A percentile compares a stretch with the other conserved stretches of the same genome.
phyloP scores from a whole-genome alignment of 2,888 invertebrate genomes.

The Ctena decussata region DNA sequence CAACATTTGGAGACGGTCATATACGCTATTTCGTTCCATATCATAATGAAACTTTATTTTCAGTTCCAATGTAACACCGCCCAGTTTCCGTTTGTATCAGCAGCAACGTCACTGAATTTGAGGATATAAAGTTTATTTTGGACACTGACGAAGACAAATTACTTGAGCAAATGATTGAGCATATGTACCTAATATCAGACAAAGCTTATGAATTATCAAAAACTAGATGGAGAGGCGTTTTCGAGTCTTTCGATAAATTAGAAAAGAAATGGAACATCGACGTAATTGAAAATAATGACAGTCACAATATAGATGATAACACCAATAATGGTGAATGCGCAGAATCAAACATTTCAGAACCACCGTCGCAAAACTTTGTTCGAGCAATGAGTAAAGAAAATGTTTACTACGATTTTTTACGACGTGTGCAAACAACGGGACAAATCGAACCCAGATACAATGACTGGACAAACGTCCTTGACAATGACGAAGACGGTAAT shows the following conservation, averaged over 20 bases:
- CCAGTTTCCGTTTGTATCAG: neutral
- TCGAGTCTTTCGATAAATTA: neutral
- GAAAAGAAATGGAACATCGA: neutral
- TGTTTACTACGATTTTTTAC: neutral
- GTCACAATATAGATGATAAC: too few relatives aligned
- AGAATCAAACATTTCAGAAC: neutral
- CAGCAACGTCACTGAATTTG: neutral
- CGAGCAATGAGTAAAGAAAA: slow-evolving; percentile 26
- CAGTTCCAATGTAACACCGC: neutral
- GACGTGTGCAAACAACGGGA: neutral
- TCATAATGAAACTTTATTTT: neutral
- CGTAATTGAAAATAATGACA: too few relatives aligned
- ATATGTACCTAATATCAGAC: slow-evolving; percentile 7
- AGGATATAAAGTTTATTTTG: slow-evolving; percentile 17
- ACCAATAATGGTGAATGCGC: neutral
- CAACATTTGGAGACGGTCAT: neutral
- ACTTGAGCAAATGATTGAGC: slow-evolving; percentile 9
- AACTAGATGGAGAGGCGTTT: slow-evolving; percentile 3
- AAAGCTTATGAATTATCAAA: neutral
- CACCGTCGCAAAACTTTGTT: slow-evolving; percentile 20
- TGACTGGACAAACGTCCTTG: neutral
- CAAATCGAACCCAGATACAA: neutral
- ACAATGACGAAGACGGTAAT: neutral
- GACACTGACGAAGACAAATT: neutral
- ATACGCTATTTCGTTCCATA: neutral